Conservation (phyloP, 2,888 invertebrate genomes). For the Polia nebulosa region DNA sequence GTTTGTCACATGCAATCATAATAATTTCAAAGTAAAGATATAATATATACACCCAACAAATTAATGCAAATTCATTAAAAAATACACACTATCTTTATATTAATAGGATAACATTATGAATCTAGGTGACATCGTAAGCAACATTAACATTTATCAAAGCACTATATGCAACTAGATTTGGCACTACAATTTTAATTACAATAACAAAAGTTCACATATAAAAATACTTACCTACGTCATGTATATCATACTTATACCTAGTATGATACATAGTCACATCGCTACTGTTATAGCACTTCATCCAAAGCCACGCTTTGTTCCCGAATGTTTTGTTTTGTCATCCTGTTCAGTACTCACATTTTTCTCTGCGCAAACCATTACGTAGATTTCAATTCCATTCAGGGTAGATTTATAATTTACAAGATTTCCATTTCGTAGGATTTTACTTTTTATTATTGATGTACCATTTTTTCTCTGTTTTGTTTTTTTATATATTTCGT, state of each 20-base stretch:
- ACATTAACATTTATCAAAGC: too few relatives aligned
- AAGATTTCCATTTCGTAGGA: slow-evolving; percentile 65
- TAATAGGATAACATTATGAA: too few relatives aligned
- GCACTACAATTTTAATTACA: too few relatives aligned
- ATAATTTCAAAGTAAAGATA: too few relatives aligned
- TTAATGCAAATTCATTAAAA: too few relatives aligned
- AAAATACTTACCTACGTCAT: background rate
- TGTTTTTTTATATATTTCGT: slow-evolving; percentile 2
- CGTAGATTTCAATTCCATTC: slow-evolving; percentile 71
- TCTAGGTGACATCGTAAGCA: too few relatives aligned
- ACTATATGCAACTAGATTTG: too few relatives aligned
- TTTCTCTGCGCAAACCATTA: slow-evolving; percentile 65
- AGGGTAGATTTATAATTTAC: slow-evolving; percentile 71
- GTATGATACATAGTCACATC: slow-evolving; percentile 36
- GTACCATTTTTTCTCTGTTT: slow-evolving; percentile 27
- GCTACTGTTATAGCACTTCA: slow-evolving; percentile 40
- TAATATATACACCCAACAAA: too few relatives aligned
- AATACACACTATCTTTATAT: too few relatives aligned
- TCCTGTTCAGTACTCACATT: slow-evolving; percentile 63
- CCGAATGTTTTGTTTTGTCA: slow-evolving; percentile 64
- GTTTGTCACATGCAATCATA: too few relatives aligned
- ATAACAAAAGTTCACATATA: background rate
- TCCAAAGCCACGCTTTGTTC: slow-evolving; percentile 63
- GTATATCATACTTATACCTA: background rate
- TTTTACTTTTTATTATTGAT: slow-evolving; percentile 61